phyloP scores from a whole-genome alignment of 2,113 vertebrate genomes.

The Tragulus kanchil region DNA sequence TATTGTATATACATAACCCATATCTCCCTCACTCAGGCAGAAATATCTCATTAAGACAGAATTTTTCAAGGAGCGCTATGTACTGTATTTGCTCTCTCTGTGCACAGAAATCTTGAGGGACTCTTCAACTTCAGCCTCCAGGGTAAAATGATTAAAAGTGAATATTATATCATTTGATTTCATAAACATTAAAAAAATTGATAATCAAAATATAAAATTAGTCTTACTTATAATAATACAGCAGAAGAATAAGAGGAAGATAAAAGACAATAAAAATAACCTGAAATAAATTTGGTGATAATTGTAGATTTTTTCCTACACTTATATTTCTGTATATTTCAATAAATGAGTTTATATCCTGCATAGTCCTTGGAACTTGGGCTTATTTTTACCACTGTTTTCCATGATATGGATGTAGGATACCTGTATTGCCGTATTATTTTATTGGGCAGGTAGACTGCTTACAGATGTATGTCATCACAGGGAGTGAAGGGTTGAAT shows the following conservation, averaged over 20 bases:
- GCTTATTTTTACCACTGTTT: not conserved
- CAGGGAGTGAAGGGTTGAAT: not conserved
- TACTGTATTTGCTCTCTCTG: not conserved
- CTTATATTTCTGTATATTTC: not conserved
- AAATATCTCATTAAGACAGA: not conserved
- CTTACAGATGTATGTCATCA: not conserved
- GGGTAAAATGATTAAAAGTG: not conserved
- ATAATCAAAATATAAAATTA: not conserved
- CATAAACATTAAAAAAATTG: not conserved
- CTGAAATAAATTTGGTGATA: not conserved
- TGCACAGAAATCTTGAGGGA: not conserved
- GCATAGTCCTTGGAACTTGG: constrained; percentile 19
- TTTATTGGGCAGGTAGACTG: not conserved
- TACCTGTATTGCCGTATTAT: not conserved
- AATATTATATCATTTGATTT: constrained; percentile 14
- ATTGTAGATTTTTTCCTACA: not conserved
- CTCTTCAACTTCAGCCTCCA: not conserved
- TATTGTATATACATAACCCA: not conserved
- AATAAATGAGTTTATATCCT: not conserved
- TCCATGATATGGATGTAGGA: not conserved
- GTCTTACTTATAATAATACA: not conserved
- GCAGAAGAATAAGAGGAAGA: not conserved
- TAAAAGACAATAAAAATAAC: constrained; percentile 10
- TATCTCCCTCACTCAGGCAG: not conserved
- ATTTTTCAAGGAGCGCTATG: not conserved